Percentiles rank a stretch among this genome's conserved stretches.
Evolutionary conservation across 1,140 invertebrate species (phyloP).

Genomic region (Zaprionus africanus): DNA sequence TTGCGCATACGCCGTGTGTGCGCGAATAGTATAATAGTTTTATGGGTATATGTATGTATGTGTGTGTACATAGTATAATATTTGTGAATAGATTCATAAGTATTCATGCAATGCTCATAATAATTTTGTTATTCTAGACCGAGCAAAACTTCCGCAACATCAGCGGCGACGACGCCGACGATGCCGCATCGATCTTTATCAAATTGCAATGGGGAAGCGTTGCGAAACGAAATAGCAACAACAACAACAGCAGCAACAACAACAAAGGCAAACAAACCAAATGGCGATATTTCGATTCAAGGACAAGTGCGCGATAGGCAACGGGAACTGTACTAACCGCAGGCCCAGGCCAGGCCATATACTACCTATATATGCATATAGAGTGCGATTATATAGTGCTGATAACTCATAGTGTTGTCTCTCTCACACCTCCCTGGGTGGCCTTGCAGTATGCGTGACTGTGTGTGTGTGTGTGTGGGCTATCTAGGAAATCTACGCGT

Average conservation of each 20-base stretch:
- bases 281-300: slow-evolving; percentile 60
- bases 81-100: slow-evolving; percentile 28
- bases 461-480: slow-evolving; percentile 2
- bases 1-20: slow-evolving; percentile 72
- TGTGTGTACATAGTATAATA: neutral
- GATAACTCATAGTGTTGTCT: slow-evolving; percentile 60
- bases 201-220: slow-evolving; percentile 78
- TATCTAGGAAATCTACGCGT: slow-evolving; percentile 69
- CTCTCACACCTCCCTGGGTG: slow-evolving; percentile 29
- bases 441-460: slow-evolving; percentile 15
- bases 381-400: slow-evolving; percentile 28
- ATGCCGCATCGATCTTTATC: slow-evolving; percentile 73
- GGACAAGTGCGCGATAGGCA: slow-evolving; percentile 67
- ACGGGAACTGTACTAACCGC: slow-evolving; percentile 70
- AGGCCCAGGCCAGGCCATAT: slow-evolving; percentile 22
- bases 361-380: slow-evolving; percentile 47
- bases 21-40: neutral
- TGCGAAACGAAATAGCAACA: slow-evolving; percentile 37
- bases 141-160: slow-evolving; percentile 66
- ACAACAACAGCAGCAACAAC: slow-evolving; percentile 14
- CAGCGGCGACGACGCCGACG: slow-evolving; percentile 29
- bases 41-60: neutral
- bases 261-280: slow-evolving; percentile 41
- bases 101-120: slow-evolving; percentile 54
- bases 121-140: slow-evolving; percentile 63